Percentiles rank a stretch among this genome's conserved stretches.
Evolutionary conservation across 1,140 invertebrate species (phyloP).

Genomic region (Cydia strobilella): DNA sequence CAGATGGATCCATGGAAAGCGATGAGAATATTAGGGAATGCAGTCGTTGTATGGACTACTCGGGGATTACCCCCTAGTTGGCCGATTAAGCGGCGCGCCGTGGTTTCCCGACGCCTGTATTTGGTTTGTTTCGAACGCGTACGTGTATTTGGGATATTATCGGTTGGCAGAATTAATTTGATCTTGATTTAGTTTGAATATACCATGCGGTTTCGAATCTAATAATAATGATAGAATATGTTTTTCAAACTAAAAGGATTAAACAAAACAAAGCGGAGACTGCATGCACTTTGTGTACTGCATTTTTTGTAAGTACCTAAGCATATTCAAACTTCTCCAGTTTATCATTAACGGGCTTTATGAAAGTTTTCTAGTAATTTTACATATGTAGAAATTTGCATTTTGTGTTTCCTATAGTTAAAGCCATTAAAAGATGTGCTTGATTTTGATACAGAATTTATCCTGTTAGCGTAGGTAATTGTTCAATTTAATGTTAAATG

Average conservation of each 20-base stretch:
- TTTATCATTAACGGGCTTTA: too few relatives aligned
- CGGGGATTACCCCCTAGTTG: slow-evolving; percentile 70
- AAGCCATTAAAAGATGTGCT: too few relatives aligned
- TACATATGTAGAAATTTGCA: too few relatives aligned
- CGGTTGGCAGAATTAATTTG: not conserved
- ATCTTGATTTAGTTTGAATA: not conserved
- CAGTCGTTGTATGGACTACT: slow-evolving; percentile 68
- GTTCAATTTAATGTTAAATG: slow-evolving; percentile 27
- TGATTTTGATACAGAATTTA: too few relatives aligned
- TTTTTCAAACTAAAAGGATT: too few relatives aligned
- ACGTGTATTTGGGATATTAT: slow-evolving; percentile 41
- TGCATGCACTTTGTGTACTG: too few relatives aligned
- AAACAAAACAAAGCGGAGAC: too few relatives aligned
- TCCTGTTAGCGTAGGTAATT: not conserved
- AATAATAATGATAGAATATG: not conserved
- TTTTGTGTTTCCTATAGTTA: too few relatives aligned
- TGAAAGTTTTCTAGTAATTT: too few relatives aligned
- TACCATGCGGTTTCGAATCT: not conserved
- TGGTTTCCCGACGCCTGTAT: slow-evolving; percentile 54
- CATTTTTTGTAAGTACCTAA: too few relatives aligned
- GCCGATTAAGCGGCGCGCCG: slow-evolving; percentile 63
- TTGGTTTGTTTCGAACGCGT: slow-evolving; percentile 60
- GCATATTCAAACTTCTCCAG: too few relatives aligned
- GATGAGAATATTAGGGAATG: slow-evolving; percentile 45
- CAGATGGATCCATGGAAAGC: not conserved